Conservation (phyloP, 2,888 invertebrate species). For the Ophion slaviceki region DNA sequence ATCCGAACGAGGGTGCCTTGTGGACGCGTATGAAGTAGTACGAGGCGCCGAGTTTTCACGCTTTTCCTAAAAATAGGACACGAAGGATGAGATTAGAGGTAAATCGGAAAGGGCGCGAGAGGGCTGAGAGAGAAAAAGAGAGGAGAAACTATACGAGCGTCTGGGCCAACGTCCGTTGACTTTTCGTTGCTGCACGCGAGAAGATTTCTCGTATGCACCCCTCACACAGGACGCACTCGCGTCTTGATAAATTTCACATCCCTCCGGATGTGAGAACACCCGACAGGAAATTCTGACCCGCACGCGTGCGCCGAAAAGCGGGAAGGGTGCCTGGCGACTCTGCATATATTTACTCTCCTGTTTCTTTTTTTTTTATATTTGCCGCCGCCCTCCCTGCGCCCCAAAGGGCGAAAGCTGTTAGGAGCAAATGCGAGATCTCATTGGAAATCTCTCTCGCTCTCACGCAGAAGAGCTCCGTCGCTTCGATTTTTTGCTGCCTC, state of each 20-base stretch:
- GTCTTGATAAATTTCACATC: slow-evolving; percentile 29
- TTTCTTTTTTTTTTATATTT: background rate
- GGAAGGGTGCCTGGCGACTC: slow-evolving; percentile 24
- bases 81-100: background rate
- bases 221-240: slow-evolving; percentile 20
- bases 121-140: no score
- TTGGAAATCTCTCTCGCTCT: no score
- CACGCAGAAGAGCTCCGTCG: no score
- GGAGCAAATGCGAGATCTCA: background rate
- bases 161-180: slow-evolving; percentile 27
- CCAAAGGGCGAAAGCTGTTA: background rate
- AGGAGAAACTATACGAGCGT: background rate
- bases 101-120: background rate
- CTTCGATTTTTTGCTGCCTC: no score
- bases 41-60: slow-evolving; percentile 1
- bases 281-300: slow-evolving; percentile 25
- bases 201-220: slow-evolving; percentile 40
- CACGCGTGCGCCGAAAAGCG: background rate
- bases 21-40: background rate
- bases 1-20: background rate
- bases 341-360: background rate
- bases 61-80: slow-evolving; percentile 41
- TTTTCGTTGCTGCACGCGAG: slow-evolving; percentile 8
- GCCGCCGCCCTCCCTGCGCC: background rate
- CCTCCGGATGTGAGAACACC: slow-evolving; percentile 40